Evolutionary conservation across 1,140 invertebrate species (phyloP), one percentile per base, ranked within the genome.

Genomic region (Neodiprion lecontei): DNA sequence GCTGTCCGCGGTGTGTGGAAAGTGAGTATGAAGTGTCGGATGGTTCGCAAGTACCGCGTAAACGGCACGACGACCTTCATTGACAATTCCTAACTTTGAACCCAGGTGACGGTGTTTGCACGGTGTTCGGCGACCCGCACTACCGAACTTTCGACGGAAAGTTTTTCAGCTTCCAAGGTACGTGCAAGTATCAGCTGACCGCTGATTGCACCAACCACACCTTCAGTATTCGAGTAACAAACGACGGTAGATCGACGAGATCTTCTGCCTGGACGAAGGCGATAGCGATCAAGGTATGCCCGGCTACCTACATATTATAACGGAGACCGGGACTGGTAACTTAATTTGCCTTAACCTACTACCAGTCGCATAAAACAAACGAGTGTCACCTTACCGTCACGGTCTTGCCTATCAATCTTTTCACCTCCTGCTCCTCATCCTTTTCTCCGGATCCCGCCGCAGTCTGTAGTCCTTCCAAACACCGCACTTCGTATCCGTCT

Each of bases 111-210:
- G 96, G 95, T 7, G 94, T 96, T 0, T 98, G 97, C 85, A 95
- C 95, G 0, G 96, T 97, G 0, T 98, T 96, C 83, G 96, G 96
- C 1, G 96, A 98, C 87, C 96, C 96, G 0, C 96, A 98, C 83
- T 98, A 97, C 84, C 92, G 94, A 79, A 97, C 96, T 8, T 98
- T 98, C 84, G 97, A 98, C 82, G 96, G 96, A 21, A 94, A 94
- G 80, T 95, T 96, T 75, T 96, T 95, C 83, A 97, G 94, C 81
- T 98, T 98, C 83, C 96, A 97, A 87, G 96, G 96, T 12, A 92
- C 95, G 0, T 98, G 97, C 87, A 97, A 97, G 85, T 98, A 98
- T 83, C 92, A 96, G 70, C 84, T 98, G 67, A 92, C 91, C 8
- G 91, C 95, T 49, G 96, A 98, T 87, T 98, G 96, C 81, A 84